Base-by-base conservation (phyloP, 2,888 invertebrate species). In the Myathropa florea region DNA sequence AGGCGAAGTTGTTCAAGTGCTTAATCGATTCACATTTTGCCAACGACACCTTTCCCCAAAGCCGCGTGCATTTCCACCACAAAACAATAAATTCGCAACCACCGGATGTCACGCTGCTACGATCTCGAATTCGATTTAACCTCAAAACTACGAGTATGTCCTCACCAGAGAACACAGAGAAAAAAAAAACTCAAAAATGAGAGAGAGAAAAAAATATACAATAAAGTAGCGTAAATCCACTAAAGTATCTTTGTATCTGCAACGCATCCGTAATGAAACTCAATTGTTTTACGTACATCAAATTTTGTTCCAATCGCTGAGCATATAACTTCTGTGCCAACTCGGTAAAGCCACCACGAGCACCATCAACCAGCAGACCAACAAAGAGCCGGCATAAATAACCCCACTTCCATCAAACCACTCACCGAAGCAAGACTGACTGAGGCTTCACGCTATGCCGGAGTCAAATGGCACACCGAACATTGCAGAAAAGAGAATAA, bases 281-380 rank as follows among this genome's bases (percentile, higher is more conserved):
- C 85, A 81, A 85, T 85, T 85, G 77, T 77, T 77, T 73, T 70
- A 64, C 36, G 81, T 68, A 70, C 81, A 73, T 77, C 68, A 77
- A 84, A 28, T 78, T 76, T 77, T 85, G 46, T 85, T 85, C 81
- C 85, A 85, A 70, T 85, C 85, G 81, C 57, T 85, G 60, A 77
- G 53, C 85, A 85, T 72, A 18, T 18, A 75, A 61, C 72, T 72
- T 72, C 33, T 81, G 23, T 70, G 60, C 59, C 65, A 57, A 57
- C 60, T 36, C 46, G 21, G 30, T 6, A 55, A 73, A 64, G 0
- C 39, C 33, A 53, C 30, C 68, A 60, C 7, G 24, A 12, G 7
- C 26, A 63, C n/a, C 23, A 30, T 12, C 26, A 57, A 28, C 28
- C 64, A 67, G 28, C 33, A 61, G n/a, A 28, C 30, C 67, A 67